Conservation (phyloP, 2,888 invertebrate species). For the Meiosimyza platycephala region DNA sequence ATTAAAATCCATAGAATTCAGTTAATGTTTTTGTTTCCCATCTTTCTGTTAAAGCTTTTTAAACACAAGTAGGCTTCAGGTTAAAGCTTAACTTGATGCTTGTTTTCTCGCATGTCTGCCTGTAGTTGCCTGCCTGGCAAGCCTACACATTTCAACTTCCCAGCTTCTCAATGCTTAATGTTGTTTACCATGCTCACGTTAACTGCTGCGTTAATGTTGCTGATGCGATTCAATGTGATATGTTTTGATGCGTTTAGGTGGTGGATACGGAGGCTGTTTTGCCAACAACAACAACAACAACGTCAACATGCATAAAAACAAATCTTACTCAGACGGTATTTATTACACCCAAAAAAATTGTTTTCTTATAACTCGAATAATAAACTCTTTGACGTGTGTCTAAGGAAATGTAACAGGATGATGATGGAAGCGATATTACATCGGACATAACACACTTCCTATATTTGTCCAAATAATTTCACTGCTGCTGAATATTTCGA, state of each 20-base stretch:
- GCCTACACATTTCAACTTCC: slow-evolving; percentile 1
- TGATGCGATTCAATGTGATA: slow-evolving; percentile 28
- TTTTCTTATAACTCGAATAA: too few relatives aligned
- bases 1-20: too few relatives aligned
- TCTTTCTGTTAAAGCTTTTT: not conserved
- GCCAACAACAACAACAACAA: slow-evolving; percentile 25
- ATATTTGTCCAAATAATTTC: too few relatives aligned
- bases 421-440: too few relatives aligned
- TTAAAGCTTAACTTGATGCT: slow-evolving; percentile 26
- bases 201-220: slow-evolving; percentile 48
- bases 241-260: slow-evolving; percentile 5
- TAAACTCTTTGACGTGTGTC: too few relatives aligned
- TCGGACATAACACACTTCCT: too few relatives aligned
- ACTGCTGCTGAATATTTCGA: too few relatives aligned
- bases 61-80: slow-evolving; percentile 30
- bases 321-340: too few relatives aligned
- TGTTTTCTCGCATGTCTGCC: slow-evolving; percentile 25
- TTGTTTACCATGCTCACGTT: slow-evolving; percentile 48
- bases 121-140: not conserved
- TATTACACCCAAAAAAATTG: too few relatives aligned
- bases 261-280: slow-evolving; percentile 9
- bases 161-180: slow-evolving; percentile 40
- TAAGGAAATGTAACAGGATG: too few relatives aligned
- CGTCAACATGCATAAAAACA: slow-evolving; percentile 17
- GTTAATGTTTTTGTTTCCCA: not conserved